These are phyloP conservation scores for Pherbina coryleti DNA, from an alignment of 2,888 invertebrate genomes.

Conservation along the genomic window DNA sequence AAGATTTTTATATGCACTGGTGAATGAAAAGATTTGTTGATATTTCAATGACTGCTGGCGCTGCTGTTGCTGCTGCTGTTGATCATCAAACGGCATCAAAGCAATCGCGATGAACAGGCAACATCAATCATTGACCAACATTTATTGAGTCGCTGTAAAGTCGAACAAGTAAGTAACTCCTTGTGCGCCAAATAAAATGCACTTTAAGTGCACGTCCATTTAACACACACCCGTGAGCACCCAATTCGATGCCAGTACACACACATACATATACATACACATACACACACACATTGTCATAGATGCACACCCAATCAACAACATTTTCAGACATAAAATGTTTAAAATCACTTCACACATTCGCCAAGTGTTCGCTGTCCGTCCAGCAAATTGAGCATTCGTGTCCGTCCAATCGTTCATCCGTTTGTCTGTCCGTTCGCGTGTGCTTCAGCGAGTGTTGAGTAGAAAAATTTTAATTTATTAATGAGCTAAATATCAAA, in stretches of 20 bases:
- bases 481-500: neutral
- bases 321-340: neutral
- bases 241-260: too few species aligned
- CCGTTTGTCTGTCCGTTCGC: neutral
- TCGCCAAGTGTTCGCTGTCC: neutral
- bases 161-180: too few species aligned
- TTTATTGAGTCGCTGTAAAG: conserved; percentile 4
- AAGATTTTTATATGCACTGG: too few species aligned
- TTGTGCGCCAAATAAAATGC: too few species aligned
- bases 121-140: conserved; percentile 1
- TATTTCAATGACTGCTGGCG: neutral
- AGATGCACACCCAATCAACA: neutral
- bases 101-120: neutral
- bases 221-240: too few species aligned
- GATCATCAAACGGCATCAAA: neutral
- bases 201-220: too few species aligned
- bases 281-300: neutral
- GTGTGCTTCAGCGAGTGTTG: neutral
- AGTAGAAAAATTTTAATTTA: conserved; percentile 7
- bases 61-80: neutral
- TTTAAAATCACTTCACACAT: neutral
- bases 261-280: too few species aligned
- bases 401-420: neutral
- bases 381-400: neutral
- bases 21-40: neutral